Percentiles rank a stretch among this genome's conserved stretches.
These are phyloP conservation scores for Aphidius gifuensis DNA, from an alignment of 1,140 invertebrate genomes.

Conservation along the genomic window DNA sequence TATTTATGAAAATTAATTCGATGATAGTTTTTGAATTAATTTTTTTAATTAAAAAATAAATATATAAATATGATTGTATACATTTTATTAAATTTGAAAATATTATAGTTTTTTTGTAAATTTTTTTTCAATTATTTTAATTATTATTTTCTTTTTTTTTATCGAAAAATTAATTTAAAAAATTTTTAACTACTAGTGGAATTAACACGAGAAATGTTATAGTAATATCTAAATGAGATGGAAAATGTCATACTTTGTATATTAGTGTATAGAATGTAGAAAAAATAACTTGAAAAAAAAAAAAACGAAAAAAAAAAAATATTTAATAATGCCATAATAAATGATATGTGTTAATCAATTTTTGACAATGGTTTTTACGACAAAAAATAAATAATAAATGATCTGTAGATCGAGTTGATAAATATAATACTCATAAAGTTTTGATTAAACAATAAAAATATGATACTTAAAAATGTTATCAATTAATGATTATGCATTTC, in stretches of 20 bases:
- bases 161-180: constrained; percentile 29
- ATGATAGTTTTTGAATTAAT: no score
- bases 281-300: constrained; percentile 28
- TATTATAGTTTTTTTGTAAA: constrained; percentile 8
- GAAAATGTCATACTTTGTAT: constrained; percentile 55
- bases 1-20: no score
- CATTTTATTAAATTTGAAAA: neutral
- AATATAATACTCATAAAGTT: constrained; percentile 30
- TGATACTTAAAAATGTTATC: no score
- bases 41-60: constrained; percentile 12
- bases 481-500: constrained; percentile 18
- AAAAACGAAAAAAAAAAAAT: constrained; percentile 29
- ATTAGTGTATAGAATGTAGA: constrained; percentile 58
- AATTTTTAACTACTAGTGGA: constrained; percentile 13
- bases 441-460: no score
- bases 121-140: no score
- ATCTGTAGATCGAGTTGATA: constrained; percentile 44
- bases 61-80: constrained; percentile 10
- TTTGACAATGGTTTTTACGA: constrained; percentile 57
- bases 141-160: no score
- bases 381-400: constrained; percentile 3
- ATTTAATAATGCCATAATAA: constrained; percentile 11
- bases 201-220: neutral
- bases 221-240: neutral
- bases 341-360: constrained; percentile 39